Conservation (phyloP, 1,140 invertebrate genomes). For the Temnothorax longispinosus region DNA sequence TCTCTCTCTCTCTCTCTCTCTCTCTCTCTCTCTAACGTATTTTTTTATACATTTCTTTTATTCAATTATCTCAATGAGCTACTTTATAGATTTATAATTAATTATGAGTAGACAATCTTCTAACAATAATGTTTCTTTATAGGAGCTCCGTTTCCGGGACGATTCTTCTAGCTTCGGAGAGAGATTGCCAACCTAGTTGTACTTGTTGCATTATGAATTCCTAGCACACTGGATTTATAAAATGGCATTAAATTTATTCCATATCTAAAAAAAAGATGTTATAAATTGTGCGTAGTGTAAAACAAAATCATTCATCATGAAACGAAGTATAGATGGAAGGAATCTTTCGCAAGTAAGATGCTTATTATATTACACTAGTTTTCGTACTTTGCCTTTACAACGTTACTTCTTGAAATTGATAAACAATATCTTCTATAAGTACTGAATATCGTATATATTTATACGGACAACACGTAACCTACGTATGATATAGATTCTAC, state of each 20-base stretch:
- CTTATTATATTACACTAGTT: background rate
- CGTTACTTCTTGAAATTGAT: background rate
- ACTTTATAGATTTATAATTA: background rate
- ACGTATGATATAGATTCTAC: background rate
- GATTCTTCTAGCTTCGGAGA: background rate
- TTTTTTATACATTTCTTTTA: background rate
- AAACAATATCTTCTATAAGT: conserved; percentile 36
- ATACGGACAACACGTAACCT: background rate
- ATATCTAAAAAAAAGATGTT: background rate
- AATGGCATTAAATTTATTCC: conserved; percentile 26
- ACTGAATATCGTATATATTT: conserved; percentile 32
- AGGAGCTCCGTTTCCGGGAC: background rate
- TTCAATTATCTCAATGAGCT: background rate
- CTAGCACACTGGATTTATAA: conserved; percentile 49
- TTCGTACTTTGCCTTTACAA: background rate
- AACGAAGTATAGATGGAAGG: conserved; percentile 73
- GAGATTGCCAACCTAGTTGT: background rate
- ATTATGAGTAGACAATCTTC: background rate
- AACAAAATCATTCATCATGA: conserved; percentile 70
- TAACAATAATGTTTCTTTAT: conserved; percentile 8
- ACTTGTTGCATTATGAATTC: conserved; percentile 62
- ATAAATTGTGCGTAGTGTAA: conserved; percentile 25
- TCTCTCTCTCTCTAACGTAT: background rate
- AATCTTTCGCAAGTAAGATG: conserved; percentile 69
- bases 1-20: too few relatives aligned